phyloP scores from a whole-genome alignment of 2,797 vertebrate species.

The Enteromius mattozi region DNA sequence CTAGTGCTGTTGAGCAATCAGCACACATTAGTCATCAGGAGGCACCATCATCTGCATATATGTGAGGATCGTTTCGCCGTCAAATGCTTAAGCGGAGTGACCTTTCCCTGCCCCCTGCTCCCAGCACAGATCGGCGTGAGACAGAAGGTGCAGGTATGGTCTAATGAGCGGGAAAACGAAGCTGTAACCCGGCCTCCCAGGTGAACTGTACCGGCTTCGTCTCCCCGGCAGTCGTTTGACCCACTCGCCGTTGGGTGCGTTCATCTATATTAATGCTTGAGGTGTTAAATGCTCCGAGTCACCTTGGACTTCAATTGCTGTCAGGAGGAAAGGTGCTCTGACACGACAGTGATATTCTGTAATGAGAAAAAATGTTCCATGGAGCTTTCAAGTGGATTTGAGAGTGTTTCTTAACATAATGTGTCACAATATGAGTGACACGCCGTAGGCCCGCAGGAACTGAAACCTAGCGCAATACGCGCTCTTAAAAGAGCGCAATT shows the following conservation, averaged over 20 bases:
- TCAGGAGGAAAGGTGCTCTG: slow-evolving; percentile 42
- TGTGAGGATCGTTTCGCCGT: not conserved
- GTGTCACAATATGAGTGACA: slow-evolving; percentile 29
- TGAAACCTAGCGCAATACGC: not conserved
- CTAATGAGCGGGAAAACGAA: slow-evolving; percentile 75
- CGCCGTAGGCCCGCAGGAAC: not conserved
- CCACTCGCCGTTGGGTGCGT: slow-evolving; percentile 54
- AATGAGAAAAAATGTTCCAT: slow-evolving; percentile 57
- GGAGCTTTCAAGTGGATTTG: slow-evolving; percentile 36
- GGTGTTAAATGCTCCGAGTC: slow-evolving; percentile 50
- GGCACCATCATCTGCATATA: slow-evolving; percentile 17
- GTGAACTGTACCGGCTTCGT: slow-evolving; percentile 68
- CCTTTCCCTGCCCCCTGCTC: slow-evolving; percentile 61
- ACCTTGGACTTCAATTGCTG: slow-evolving; percentile 58
- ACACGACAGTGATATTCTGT: slow-evolving; percentile 55
- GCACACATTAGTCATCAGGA: slow-evolving; percentile 42
- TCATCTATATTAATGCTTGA: slow-evolving; percentile 59
- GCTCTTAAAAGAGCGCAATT: not conserved
- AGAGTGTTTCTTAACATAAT: slow-evolving; percentile 19
- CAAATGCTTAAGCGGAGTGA: slow-evolving; percentile 48
- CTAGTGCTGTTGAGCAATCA: slow-evolving; percentile 50
- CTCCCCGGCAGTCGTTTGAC: slow-evolving; percentile 71
- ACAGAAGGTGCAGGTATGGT: slow-evolving; percentile 66
- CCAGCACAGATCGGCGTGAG: slow-evolving; percentile 58
- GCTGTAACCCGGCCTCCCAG: slow-evolving; percentile 63